Evolutionary conservation across 2,113 vertebrate genomes (phyloP).

Genomic region (Paradoxurus hermaphroditus): DNA sequence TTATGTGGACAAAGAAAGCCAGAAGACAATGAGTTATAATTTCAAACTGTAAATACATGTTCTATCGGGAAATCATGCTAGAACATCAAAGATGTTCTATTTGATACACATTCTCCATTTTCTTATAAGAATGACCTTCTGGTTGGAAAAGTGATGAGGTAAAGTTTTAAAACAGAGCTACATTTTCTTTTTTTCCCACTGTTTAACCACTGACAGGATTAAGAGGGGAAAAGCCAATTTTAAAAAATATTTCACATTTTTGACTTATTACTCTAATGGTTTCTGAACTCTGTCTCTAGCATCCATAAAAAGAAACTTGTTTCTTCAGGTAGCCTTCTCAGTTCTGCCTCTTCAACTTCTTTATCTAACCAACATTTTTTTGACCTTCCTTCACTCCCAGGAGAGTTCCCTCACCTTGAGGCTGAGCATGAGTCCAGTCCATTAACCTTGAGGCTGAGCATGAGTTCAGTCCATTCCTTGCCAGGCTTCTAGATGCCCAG

Average conservation of each 20-base stretch:
- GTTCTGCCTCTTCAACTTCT: neutral
- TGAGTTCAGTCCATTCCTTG: fast-evolving
- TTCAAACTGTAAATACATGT: neutral
- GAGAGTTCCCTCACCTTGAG: neutral
- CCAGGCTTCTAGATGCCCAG: neutral
- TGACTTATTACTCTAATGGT: neutral
- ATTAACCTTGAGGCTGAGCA: neutral
- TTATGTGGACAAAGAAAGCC: neutral
- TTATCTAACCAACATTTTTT: neutral
- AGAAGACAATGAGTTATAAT: neutral
- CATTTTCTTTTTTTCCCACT: slow-evolving; percentile 41
- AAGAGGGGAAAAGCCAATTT: neutral
- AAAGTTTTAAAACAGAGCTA: neutral
- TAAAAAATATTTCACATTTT: neutral
- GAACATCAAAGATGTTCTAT: neutral
- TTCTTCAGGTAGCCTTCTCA: neutral
- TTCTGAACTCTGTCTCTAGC: neutral
- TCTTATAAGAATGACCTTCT: neutral
- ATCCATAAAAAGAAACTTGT: neutral
- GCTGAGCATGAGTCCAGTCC: too few relatives aligned
- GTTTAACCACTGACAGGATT: neutral
- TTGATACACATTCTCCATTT: neutral
- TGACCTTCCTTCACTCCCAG: neutral
- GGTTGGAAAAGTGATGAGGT: neutral
- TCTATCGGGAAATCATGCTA: neutral